Evolutionary conservation across 2,113 vertebrate genomes (phyloP).

Genomic region (Alaudala cheleensis): DNA sequence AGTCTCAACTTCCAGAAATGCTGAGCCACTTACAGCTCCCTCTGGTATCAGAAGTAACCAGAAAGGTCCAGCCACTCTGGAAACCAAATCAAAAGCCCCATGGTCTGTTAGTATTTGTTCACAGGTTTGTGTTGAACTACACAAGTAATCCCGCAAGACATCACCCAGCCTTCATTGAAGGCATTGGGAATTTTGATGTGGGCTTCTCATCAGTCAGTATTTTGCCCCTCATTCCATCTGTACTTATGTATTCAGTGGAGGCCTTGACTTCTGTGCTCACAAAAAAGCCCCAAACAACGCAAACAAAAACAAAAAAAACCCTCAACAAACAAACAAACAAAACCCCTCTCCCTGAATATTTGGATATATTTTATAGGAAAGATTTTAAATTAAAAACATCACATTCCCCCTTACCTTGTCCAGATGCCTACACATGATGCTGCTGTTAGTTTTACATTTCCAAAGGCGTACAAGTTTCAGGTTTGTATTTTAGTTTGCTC

Average conservation of each 20-base stretch:
- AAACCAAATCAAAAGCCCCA: not conserved
- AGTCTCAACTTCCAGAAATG: not conserved
- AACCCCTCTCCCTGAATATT: not conserved
- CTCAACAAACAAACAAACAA: too few relatives aligned
- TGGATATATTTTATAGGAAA: not conserved
- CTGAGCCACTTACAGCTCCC: not conserved
- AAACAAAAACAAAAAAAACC: not conserved
- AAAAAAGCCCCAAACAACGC: not conserved
- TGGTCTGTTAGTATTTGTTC: not conserved
- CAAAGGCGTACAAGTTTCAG: not conserved
- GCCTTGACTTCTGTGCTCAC: not conserved
- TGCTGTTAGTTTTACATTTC: not conserved
- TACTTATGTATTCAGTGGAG: not conserved
- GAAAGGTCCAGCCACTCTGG: not conserved
- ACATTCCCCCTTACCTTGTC: not conserved
- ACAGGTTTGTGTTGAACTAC: not conserved
- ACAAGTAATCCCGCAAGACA: not conserved
- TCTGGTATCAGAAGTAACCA: rapidly evolving
- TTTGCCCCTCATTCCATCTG: not conserved
- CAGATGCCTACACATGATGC: not conserved
- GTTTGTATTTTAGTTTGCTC: not conserved
- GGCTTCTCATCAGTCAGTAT: not conserved
- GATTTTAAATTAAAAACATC: not conserved
- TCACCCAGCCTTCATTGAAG: not conserved
- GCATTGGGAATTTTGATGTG: not conserved